These are phyloP conservation scores for Solea solea DNA, from an alignment of 2,113 vertebrate species.

Conservation along the genomic window DNA sequence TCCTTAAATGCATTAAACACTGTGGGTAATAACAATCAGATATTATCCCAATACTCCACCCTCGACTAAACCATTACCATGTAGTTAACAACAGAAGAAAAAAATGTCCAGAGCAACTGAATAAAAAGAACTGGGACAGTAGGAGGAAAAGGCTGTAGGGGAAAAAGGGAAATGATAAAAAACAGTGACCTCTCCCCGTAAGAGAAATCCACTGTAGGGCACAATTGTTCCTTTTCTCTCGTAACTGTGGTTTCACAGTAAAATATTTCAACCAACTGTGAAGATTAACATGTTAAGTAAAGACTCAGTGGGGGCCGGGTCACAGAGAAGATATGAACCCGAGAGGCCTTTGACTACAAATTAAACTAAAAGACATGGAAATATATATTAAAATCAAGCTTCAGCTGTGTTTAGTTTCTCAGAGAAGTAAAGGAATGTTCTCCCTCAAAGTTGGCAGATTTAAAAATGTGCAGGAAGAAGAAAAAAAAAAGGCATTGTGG, in stretches of 20 bases:
- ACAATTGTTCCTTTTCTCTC: conserved; percentile 8
- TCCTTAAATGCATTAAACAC: conserved; percentile 4
- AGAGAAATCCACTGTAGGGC: conserved; percentile 16
- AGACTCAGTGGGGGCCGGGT: conserved; percentile 16
- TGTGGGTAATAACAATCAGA: too few relatives aligned
- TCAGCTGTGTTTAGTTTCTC: too few relatives aligned
- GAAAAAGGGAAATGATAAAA: conserved; percentile 1
- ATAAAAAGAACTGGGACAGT: conserved; percentile 3
- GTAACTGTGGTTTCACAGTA: conserved; percentile 26
- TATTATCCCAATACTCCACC: conserved; percentile 27
- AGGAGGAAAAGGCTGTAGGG: conserved; percentile 1
- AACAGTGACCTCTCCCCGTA: conserved; percentile 10
- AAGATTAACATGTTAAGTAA: conserved; percentile 17
- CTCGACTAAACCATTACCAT: conserved; percentile 44
- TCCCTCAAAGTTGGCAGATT: too few relatives aligned
- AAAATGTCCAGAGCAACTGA: conserved; percentile 16
- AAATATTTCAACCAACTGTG: conserved; percentile 23
- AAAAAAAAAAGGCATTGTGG: too few relatives aligned
- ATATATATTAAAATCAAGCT: too few relatives aligned
- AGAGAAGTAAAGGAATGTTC: too few relatives aligned
- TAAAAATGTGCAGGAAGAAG: too few relatives aligned
- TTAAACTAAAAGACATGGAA: not conserved
- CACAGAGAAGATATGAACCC: conserved; percentile 1
- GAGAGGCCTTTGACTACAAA: conserved; percentile 11
- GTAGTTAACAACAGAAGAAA: conserved; percentile 22